These are phyloP conservation scores for human (Homo sapiens) DNA, from an alignment of 2,113 vertebrate genomes.

Conservation along the genomic window DNA sequence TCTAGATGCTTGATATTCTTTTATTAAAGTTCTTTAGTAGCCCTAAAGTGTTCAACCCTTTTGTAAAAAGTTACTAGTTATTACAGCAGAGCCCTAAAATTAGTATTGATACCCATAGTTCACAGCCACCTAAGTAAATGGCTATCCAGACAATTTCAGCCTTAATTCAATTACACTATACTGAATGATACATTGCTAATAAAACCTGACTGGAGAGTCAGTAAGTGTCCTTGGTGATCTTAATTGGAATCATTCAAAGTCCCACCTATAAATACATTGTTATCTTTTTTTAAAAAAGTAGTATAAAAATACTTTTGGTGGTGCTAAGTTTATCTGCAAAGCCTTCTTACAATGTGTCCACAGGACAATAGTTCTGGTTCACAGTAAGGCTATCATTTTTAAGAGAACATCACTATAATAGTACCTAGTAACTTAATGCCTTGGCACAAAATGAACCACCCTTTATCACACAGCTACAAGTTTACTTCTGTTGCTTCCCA, in stretches of 20 bases:
- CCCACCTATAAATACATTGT: background rate
- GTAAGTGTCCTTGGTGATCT: background rate
- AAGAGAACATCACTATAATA: background rate
- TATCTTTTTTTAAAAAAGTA: background rate
- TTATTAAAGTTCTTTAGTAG: background rate
- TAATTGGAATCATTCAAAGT: background rate
- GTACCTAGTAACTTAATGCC: background rate
- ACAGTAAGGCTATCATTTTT: background rate
- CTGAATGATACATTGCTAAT: background rate
- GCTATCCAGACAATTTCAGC: background rate
- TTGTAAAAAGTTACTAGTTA: background rate
- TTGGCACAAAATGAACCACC: background rate
- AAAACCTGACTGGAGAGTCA: background rate
- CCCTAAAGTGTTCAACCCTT: background rate
- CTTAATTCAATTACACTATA: background rate
- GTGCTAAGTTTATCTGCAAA: conserved; percentile 9
- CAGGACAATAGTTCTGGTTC: background rate
- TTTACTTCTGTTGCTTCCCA: conserved; percentile 24
- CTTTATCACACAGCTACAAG: background rate
- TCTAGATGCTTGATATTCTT: background rate
- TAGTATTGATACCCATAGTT: background rate
- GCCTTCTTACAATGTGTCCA: background rate
- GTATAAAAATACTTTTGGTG: conserved; percentile 40
- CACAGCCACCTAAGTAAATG: background rate
- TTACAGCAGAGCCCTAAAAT: background rate